phyloP scores from a whole-genome alignment of 2,113 vertebrate genomes.

The Telmatochromis bifrenatus region DNA sequence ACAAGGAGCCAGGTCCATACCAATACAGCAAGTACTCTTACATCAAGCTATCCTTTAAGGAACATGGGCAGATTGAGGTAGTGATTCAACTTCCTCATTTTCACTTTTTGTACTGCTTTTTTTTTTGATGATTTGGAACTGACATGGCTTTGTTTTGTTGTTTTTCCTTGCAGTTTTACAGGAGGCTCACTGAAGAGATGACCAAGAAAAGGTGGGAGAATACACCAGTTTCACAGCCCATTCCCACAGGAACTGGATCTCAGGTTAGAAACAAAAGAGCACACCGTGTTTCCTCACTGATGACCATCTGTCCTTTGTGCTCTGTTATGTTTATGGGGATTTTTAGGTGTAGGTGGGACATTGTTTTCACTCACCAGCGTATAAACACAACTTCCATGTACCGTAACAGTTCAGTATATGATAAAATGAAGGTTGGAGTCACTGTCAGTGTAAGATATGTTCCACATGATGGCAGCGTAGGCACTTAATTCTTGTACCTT shows the following conservation, averaged over 20 bases:
- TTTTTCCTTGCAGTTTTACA: slow-evolving; percentile 78
- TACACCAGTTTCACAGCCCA: slow-evolving; percentile 76
- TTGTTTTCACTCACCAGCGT: neutral
- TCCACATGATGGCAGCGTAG: slow-evolving; percentile 50
- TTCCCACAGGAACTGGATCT: slow-evolving; percentile 70
- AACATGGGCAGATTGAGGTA: slow-evolving; percentile 97
- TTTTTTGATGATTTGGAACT: neutral
- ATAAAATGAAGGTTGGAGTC: neutral
- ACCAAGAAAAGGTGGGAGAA: slow-evolving; percentile 90
- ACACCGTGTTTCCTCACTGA: neutral
- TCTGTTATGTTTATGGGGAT: neutral
- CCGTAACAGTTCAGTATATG: neutral
- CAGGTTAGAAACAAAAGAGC: slow-evolving; percentile 66
- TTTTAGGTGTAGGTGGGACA: neutral
- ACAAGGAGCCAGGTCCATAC: slow-evolving; percentile 92
- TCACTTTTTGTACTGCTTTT: neutral
- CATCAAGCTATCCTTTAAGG: slow-evolving; percentile 93
- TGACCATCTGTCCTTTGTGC: neutral
- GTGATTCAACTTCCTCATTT: neutral
- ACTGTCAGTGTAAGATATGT: neutral
- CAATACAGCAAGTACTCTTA: slow-evolving; percentile 90
- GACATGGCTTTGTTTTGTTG: neutral
- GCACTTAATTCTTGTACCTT: neutral
- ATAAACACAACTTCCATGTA: neutral
- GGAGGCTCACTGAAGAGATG: slow-evolving; percentile 91